Conservation (phyloP, 2,797 vertebrate genomes). For the Graptemys geographica region DNA sequence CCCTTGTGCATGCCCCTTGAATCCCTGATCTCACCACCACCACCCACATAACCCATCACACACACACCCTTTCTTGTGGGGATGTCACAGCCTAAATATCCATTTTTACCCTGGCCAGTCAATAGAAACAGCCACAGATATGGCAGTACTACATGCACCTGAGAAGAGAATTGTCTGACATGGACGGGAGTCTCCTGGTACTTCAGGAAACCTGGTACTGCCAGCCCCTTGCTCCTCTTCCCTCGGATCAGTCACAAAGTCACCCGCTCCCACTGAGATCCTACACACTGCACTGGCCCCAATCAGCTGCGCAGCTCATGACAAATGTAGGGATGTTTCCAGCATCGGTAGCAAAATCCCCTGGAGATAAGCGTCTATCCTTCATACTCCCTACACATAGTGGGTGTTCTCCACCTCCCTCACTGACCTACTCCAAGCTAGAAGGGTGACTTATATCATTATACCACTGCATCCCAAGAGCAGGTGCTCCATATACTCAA, state of each 20-base stretch:
- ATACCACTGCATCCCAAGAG: neutral
- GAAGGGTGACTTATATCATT: neutral
- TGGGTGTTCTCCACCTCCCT: neutral
- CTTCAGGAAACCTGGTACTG: neutral
- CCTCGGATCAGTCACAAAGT: neutral
- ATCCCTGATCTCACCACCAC: neutral
- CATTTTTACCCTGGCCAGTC: neutral
- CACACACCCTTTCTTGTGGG: too few species aligned
- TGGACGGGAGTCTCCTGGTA: neutral
- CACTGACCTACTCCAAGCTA: neutral
- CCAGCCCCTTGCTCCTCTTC: neutral
- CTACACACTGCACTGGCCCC: neutral
- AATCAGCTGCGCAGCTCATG: neutral
- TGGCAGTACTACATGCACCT: too few species aligned
- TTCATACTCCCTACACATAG: neutral
- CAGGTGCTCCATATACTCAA: neutral
- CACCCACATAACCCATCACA: too few species aligned
- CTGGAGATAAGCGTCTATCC: neutral
- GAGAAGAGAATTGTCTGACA: neutral
- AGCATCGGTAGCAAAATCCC: neutral
- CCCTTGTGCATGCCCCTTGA: neutral
- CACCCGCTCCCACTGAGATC: neutral
- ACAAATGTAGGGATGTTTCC: neutral
- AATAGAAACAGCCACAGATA: neutral
- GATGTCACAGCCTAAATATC: neutral